Conservation (phyloP, 2,797 vertebrate species). For the Naso thynnoides region DNA sequence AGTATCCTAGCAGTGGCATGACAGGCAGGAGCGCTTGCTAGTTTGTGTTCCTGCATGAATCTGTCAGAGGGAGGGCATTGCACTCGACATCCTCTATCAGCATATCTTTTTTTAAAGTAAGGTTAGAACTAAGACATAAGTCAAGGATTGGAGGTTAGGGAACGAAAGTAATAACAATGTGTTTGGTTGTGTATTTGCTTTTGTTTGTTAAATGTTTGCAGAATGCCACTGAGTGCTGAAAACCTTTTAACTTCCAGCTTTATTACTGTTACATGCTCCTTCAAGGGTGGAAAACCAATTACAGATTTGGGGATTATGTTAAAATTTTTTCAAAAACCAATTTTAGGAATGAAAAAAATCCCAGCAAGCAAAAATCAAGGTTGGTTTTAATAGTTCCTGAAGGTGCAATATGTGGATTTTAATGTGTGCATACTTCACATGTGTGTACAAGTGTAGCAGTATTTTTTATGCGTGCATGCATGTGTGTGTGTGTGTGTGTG, state of each 20-base stretch:
- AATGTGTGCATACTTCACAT: background rate
- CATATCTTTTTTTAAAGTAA: constrained; percentile 8
- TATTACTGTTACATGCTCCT: background rate
- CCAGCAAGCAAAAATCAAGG: background rate
- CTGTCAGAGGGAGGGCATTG: constrained; percentile 13
- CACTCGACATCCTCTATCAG: background rate
- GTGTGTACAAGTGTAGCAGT: constrained; percentile 23
- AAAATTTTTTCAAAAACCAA: background rate
- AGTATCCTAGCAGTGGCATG: constrained; percentile 34
- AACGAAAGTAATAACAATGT: background rate
- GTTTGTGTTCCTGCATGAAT: constrained; percentile 28
- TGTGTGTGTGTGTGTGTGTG: constrained; percentile 7
- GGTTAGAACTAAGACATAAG: background rate
- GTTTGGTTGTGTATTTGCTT: constrained; percentile 1
- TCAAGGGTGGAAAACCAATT: constrained; percentile 7
- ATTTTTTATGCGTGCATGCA: background rate
- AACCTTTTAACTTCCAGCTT: background rate
- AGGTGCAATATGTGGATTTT: background rate
- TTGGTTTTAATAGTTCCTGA: background rate
- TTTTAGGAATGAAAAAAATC: background rate
- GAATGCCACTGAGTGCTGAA: background rate
- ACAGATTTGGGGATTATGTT: background rate
- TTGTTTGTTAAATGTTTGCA: background rate
- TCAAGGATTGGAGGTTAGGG: constrained; percentile 6
- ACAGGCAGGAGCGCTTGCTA: constrained; percentile 34